phyloP scores from a whole-genome alignment of 1,140 invertebrate genomes.

The Leptonema lineaticorne region DNA sequence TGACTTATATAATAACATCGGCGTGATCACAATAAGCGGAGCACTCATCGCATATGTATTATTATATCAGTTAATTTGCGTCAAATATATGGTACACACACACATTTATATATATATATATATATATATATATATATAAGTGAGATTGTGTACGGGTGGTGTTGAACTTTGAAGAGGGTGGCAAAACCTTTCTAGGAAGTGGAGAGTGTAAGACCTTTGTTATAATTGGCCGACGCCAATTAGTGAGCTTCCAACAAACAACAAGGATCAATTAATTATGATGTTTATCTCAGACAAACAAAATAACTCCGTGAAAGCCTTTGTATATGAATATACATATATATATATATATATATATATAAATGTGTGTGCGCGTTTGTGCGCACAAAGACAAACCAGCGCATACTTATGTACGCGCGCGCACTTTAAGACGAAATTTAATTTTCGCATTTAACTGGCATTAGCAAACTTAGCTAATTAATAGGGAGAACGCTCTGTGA shows the following conservation, averaged over 20 bases:
- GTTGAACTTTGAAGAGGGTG: not conserved
- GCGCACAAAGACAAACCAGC: too few species aligned
- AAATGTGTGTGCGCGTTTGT: not conserved
- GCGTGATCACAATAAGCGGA: too few species aligned
- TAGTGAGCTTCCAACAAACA: conserved; percentile 38
- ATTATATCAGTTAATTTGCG: too few species aligned
- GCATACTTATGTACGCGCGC: too few species aligned
- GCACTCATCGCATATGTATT: too few species aligned
- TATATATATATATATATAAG: not conserved
- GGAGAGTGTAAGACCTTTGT: conserved; percentile 19
- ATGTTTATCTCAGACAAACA: conserved; percentile 36
- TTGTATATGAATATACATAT: not conserved
- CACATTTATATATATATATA: not conserved
- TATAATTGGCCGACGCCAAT: conserved; percentile 39
- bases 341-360: not conserved
- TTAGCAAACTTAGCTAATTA: too few species aligned
- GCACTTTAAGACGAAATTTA: too few species aligned
- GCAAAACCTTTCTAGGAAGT: conserved; percentile 13
- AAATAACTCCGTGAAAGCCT: not conserved
- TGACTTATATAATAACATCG: too few species aligned
- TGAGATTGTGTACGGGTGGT: too few species aligned
- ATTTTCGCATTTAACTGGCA: too few species aligned
- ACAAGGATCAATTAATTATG: conserved; percentile 39
- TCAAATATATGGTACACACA: too few species aligned
- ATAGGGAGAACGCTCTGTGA: too few species aligned